Evolutionary conservation across 2,797 vertebrate genomes (phyloP).

Genomic region (Semotilus atromaculatus): DNA sequence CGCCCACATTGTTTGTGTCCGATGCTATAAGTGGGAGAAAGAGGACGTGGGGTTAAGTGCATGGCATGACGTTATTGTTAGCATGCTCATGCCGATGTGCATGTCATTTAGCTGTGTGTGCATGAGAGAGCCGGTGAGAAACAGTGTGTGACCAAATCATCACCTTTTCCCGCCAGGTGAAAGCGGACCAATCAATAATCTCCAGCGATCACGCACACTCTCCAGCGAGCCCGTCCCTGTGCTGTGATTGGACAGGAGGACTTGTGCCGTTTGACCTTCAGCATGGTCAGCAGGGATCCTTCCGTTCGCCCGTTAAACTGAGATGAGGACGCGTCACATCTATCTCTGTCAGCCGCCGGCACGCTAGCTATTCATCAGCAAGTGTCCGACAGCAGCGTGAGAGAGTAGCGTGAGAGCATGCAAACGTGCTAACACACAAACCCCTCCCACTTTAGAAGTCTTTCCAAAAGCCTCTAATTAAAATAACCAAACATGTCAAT

Average conservation of each 20-base stretch:
- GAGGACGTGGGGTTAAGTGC: constrained; percentile 7
- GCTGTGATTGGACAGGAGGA: constrained; percentile 41
- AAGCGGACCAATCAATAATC: constrained; percentile 48
- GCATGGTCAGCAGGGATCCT: constrained; percentile 58
- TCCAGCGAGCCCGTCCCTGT: neutral
- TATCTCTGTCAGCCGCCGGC: constrained; percentile 69
- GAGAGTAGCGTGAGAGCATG: constrained; percentile 30
- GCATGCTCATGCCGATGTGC: neutral
- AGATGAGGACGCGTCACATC: constrained; percentile 69
- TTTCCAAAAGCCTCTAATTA: neutral
- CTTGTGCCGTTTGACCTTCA: constrained; percentile 72
- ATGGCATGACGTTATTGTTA: constrained; percentile 34
- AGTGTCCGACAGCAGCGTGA: constrained; percentile 23
- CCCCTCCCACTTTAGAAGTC: constrained; percentile 11
- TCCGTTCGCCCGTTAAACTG: constrained; percentile 68
- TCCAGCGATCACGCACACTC: constrained; percentile 25
- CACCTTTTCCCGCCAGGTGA: constrained; percentile 39
- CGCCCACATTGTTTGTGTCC: neutral
- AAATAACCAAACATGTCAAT: constrained; percentile 6
- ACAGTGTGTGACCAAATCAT: constrained; percentile 23
- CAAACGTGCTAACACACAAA: constrained; percentile 46
- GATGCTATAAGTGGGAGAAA: constrained; percentile 27
- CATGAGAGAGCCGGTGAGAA: neutral
- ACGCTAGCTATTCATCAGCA: constrained; percentile 57
- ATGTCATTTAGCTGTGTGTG: constrained; percentile 23